A percentile compares a stretch with the other conserved stretches of the same genome.
Conservation (phyloP, 2,113 vertebrate species). For the Brachypodius melanocephalos region DNA sequence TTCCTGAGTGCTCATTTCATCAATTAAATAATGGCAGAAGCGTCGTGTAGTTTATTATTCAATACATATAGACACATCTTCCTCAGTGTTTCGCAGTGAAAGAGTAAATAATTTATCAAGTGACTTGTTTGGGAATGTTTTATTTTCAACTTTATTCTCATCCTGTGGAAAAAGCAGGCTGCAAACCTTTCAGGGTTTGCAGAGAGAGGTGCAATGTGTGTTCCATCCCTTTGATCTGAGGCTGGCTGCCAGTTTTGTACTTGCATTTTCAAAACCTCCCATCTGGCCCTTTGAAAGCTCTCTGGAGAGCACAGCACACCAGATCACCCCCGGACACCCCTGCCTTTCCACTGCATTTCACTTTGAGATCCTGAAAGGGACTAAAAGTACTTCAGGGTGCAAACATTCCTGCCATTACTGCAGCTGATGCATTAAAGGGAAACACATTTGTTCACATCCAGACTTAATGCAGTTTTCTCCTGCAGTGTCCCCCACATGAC, state of each 20-base stretch:
- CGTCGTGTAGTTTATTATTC: neutral
- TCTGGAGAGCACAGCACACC: no score
- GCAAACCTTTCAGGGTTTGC: no score
- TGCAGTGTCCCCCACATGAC: neutral
- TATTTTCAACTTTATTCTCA: no score
- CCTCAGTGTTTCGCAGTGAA: neutral
- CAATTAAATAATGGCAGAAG: slow-evolving; percentile 38
- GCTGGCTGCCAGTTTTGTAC: no score
- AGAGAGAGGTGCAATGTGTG: no score
- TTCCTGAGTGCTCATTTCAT: slow-evolving; percentile 23
- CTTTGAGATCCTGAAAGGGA: neutral
- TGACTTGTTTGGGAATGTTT: neutral
- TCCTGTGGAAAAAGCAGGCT: no score
- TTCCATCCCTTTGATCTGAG: no score
- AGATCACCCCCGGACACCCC: no score
- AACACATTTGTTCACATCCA: slow-evolving; percentile 34
- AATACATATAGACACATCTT: neutral
- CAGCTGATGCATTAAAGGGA: slow-evolving; percentile 46
- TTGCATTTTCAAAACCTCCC: no score
- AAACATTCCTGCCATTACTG: neutral
- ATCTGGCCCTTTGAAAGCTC: no score
- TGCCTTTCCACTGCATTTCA: slow-evolving; percentile 19
- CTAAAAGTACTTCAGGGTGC: no score
- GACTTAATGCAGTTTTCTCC: slow-evolving; percentile 46
- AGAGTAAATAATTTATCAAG: neutral